Base-by-base conservation (phyloP, 2,797 vertebrate species). In the Spea hammondii region DNA sequence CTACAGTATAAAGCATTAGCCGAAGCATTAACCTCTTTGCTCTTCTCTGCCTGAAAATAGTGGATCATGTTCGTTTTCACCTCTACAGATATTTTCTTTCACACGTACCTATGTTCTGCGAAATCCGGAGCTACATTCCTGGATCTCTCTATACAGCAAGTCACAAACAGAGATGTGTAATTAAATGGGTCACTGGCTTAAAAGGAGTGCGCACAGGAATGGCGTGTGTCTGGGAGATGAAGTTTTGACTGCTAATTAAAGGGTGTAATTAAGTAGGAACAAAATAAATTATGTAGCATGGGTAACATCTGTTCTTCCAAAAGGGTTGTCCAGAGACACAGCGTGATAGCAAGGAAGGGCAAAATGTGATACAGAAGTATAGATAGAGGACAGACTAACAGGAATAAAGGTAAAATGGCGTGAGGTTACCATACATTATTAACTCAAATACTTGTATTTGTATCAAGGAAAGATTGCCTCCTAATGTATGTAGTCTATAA, bases 221-320 rank as follows among this genome's bases (percentile, higher is more conserved):
- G 62, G 72, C 46, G 6, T 76, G 62, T 51, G 71, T 60, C 76
- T 65, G 74, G 78, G 74, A 71, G 68, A 80, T 64, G 67, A 65
- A 73, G 69, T 83, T 79, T 83, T 67, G 83, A 83, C 79, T 85
- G 85, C 85, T 89, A 91, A 91, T 90, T 88, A 89, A 84, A 79
- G 54, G 75, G 76, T 77, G 83, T 88, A 88, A 90, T 91, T 90
- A 91, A 88, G 85, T 85, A 84, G 87, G 86, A 87, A 84, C 84
- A 83, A 83, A 87, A 84, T 86, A 89, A 88, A 87, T 86, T 79
- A 88, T 86, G 78, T 86, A 85, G 83, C 46, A 73, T 69, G 77
- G 70, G 85, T 81, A 90, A 85, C 89, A 91, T 88, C 87, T 91
- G 88, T 84, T 89, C 78, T 57, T 81, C 77, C 78, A 83, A 84